These are phyloP conservation scores for Adelognathus sp. DNA, from an alignment of 2,888 invertebrate species.

Conservation along the genomic window DNA sequence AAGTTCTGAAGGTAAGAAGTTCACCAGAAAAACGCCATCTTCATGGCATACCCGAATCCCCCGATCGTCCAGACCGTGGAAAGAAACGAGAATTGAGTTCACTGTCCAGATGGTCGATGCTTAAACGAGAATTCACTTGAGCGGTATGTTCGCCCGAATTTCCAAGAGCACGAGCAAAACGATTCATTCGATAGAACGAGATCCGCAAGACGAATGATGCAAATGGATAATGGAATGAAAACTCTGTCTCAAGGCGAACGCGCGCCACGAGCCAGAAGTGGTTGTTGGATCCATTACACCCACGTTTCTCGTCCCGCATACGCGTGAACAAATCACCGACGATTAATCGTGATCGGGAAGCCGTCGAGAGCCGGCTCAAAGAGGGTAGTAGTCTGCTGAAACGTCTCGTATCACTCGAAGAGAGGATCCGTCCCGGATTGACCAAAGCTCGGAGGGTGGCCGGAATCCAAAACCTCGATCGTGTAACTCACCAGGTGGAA, in stretches of 20 bases:
- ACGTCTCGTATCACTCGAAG: conserved; percentile 1
- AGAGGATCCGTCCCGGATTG: conserved; percentile 19
- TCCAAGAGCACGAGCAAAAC: conserved; percentile 32
- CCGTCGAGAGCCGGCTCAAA: conserved; percentile 18
- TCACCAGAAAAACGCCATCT: neutral
- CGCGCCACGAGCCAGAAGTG: neutral
- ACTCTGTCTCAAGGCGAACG: conserved; percentile 57
- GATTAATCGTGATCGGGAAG: conserved; percentile 52
- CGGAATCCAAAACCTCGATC: neutral
- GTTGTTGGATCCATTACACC: conserved; percentile 64
- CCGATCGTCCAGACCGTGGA: no score
- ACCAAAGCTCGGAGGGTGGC: conserved; percentile 1
- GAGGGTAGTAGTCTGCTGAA: conserved; percentile 27
- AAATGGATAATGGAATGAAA: conserved; percentile 72
- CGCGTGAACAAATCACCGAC: conserved; percentile 52
- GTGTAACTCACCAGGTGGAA: neutral
- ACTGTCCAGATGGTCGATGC: neutral
- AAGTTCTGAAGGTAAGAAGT: neutral
- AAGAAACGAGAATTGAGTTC: neutral
- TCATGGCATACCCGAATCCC: no score
- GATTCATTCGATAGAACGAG: conserved; percentile 61
- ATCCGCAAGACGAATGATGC: conserved; percentile 72
- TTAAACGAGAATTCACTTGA: conserved; percentile 29
- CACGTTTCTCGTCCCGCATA: conserved; percentile 47
- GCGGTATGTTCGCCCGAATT: conserved; percentile 1